Base-by-base conservation (phyloP, 30 jellyfish, hydroid and myxozoan genomes). In the Mastigias papua region DNA sequence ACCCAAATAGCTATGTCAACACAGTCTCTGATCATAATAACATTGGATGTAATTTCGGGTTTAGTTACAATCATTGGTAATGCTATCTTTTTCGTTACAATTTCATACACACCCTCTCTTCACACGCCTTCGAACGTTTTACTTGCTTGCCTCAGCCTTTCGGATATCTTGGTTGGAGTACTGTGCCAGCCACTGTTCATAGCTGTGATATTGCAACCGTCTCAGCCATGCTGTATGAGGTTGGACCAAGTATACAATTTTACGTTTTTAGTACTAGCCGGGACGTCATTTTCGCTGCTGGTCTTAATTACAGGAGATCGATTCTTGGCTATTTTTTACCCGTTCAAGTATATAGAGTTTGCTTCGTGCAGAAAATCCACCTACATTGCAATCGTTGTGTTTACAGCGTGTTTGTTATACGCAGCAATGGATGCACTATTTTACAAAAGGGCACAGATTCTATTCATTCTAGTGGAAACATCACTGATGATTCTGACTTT, bases 41-140 rank as follows among this genome's bases (percentile, higher is more conserved):
- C 29, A 5, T 20, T 58, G 13, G 70, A 58, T 20, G 21, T 58
- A 23, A n/a, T 58, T 5, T 28, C 70, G 21, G 70, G 28, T 3
- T 58, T 58, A 58, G 11, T 69, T 13, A 32, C 81, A 8, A 28
- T 69, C 19, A 28, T 69, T 69, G 81, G 81, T 34, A 69, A 69
- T 62, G 32, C 32, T 17, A 42, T 69, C 13, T 69, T 69, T 17
- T 69, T 69, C 81, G 19, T 69, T 29, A 69, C 81, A 8, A 19
- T 69, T 20, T 42, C 19, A 0, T 27, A 32, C 15, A 69, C 81
- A 0, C 0, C 54, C 15, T 33, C 81, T 17, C 19, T 69, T 1
- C 81, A 69, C 32, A 69, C 81, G 17, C 81, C 81, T 30, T 69
- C 81, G 13, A 69, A 69, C 58, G 19, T 28, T 9, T 62, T 69